These are phyloP conservation scores for Rhinopithecus roxellana DNA, from an alignment of 2,113 vertebrate species.

Conservation along the genomic window DNA sequence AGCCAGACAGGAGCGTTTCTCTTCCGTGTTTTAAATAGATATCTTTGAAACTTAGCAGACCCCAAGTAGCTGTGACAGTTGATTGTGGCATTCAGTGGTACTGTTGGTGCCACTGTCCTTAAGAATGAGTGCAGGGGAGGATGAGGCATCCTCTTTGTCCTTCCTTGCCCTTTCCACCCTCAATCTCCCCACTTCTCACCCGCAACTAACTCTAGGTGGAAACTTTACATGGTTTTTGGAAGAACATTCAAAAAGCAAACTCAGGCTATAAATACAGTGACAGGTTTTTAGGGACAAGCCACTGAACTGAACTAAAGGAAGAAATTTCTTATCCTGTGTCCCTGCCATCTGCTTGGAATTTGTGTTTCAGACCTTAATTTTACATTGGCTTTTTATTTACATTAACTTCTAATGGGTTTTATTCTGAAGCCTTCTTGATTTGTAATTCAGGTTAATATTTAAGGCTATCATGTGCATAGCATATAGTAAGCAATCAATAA, in stretches of 20 bases:
- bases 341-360: neutral
- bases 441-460: neutral
- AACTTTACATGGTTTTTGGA: constrained; percentile 25
- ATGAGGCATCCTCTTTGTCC: neutral
- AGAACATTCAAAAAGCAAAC: constrained; percentile 36
- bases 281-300: constrained; percentile 30
- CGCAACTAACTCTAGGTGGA: neutral
- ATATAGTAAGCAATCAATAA: neutral
- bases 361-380: neutral
- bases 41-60: neutral
- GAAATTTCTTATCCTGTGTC: neutral
- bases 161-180: neutral
- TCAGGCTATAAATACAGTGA: constrained; percentile 20
- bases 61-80: neutral
- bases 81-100: constrained; percentile 9
- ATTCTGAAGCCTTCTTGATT: neutral
- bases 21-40: neutral
- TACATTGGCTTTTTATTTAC: neutral
- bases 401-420: neutral
- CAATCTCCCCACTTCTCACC: neutral
- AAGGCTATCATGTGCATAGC: neutral
- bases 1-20: neutral
- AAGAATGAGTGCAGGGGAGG: neutral
- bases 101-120: constrained; percentile 29
- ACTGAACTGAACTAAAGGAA: neutral